Evolutionary conservation across 2,113 vertebrate species (phyloP).

Genomic region (Rhipidura dahli): DNA sequence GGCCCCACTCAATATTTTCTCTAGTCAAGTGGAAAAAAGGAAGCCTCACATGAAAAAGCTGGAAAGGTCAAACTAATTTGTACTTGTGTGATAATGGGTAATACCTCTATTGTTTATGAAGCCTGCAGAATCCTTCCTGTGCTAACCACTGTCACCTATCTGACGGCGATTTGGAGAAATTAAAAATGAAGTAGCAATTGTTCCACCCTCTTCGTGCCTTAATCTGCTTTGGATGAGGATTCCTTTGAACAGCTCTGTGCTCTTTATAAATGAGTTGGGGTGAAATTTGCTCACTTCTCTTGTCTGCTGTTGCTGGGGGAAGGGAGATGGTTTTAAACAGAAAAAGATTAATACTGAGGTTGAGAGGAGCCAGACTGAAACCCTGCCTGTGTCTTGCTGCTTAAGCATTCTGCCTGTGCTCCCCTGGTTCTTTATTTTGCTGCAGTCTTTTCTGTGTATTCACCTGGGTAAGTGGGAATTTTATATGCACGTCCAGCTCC

Average conservation of each 20-base stretch:
- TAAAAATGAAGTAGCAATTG: neutral
- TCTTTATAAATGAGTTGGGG: neutral
- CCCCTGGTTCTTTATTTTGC: neutral
- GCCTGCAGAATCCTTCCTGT: neutral
- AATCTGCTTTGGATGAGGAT: neutral
- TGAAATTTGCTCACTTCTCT: neutral
- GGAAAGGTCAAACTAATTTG: constrained; percentile 61
- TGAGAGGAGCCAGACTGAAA: neutral
- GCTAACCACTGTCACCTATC: neutral
- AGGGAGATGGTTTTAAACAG: neutral
- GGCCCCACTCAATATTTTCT: constrained; percentile 46
- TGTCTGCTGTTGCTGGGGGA: neutral
- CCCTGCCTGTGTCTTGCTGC: neutral
- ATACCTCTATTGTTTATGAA: constrained; percentile 25
- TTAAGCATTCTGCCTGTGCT: constrained; percentile 1
- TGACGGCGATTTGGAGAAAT: constrained; percentile 41
- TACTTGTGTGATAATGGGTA: constrained; percentile 20
- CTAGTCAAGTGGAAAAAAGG: constrained; percentile 46
- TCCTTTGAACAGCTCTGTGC: neutral
- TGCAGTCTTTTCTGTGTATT: constrained; percentile 28
- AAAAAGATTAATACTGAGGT: neutral
- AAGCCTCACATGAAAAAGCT: neutral
- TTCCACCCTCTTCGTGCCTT: neutral
- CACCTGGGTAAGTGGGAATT: neutral
- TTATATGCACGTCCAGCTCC: neutral